phyloP scores from a whole-genome alignment of 2,888 invertebrate species.

The Noctua janthina region DNA sequence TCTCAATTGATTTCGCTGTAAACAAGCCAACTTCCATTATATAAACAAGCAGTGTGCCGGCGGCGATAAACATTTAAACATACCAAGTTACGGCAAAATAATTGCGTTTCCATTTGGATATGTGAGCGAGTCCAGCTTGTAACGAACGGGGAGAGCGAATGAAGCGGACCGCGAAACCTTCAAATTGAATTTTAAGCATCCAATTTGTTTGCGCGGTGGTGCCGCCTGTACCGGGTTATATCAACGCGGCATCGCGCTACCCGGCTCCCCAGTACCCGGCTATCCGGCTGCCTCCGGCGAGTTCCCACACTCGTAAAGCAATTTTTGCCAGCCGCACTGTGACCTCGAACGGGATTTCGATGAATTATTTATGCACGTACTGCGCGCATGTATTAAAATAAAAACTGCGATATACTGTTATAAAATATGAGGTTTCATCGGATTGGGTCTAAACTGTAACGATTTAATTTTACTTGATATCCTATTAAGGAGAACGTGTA shows the following conservation, averaged over 20 bases:
- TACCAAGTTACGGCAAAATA: conserved; percentile 82
- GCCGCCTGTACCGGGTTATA: conserved; percentile 77
- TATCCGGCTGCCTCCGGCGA: conserved; percentile 62
- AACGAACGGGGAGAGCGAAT: conserved; percentile 87
- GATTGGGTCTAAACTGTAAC: conserved; percentile 29
- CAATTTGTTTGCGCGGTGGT: conserved; percentile 88
- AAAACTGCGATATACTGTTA: conserved; percentile 52
- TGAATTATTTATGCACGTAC: conserved; percentile 81
- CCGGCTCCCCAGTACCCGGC: conserved; percentile 51
- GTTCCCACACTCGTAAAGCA: conserved; percentile 85
- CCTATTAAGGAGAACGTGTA: conserved; percentile 8
- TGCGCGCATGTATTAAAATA: conserved; percentile 48
- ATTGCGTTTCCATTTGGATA: conserved; percentile 85
- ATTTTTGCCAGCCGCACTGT: conserved; percentile 82
- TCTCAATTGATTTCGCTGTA: conserved; percentile 66
- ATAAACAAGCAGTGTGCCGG: conserved; percentile 65
- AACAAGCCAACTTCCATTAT: conserved; percentile 68
- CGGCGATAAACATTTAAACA: conserved; percentile 78
- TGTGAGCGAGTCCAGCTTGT: conserved; percentile 84
- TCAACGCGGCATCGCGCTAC: conserved; percentile 72
- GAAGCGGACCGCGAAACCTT: conserved; percentile 90
- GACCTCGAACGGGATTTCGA: conserved; percentile 78
- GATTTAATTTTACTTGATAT: conserved; percentile 5
- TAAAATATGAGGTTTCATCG: conserved; percentile 34
- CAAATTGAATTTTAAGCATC: conserved; percentile 90